Evolutionary conservation across 2,888 invertebrate genomes (phyloP).

Genomic region (Apamea epomidion): DNA sequence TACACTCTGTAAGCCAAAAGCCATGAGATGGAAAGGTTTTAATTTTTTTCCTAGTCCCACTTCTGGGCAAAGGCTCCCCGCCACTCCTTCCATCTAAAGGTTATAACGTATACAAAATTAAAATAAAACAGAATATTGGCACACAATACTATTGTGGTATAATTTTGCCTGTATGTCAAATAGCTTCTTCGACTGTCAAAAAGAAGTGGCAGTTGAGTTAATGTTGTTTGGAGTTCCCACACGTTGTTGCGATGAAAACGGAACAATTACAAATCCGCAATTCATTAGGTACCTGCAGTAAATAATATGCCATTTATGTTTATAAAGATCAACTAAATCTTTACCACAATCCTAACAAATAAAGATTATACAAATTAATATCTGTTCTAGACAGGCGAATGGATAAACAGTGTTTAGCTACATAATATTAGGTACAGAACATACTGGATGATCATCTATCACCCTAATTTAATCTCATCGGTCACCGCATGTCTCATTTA

Average conservation of each 20-base stretch:
- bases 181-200: background rate
- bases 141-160: background rate
- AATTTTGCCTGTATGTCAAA: background rate
- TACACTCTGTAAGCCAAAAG: no score
- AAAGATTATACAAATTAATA: background rate
- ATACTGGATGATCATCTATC: slow-evolving; percentile 13
- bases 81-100: background rate
- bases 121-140: background rate
- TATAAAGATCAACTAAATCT: background rate
- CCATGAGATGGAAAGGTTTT: background rate
- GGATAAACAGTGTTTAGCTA: background rate
- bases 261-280: background rate
- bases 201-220: background rate
- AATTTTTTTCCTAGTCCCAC: background rate
- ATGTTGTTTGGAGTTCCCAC: background rate
- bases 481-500: background rate
- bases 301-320: no score
- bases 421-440: background rate
- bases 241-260: background rate
- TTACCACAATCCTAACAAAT: background rate
- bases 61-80: background rate
- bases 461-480: slow-evolving; percentile 21
- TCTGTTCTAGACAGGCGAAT: background rate
- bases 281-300: background rate
- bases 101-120: no score